These are phyloP conservation scores for Agrilus mali DNA, from an alignment of 2,888 invertebrate genomes.

Conservation along the genomic window DNA sequence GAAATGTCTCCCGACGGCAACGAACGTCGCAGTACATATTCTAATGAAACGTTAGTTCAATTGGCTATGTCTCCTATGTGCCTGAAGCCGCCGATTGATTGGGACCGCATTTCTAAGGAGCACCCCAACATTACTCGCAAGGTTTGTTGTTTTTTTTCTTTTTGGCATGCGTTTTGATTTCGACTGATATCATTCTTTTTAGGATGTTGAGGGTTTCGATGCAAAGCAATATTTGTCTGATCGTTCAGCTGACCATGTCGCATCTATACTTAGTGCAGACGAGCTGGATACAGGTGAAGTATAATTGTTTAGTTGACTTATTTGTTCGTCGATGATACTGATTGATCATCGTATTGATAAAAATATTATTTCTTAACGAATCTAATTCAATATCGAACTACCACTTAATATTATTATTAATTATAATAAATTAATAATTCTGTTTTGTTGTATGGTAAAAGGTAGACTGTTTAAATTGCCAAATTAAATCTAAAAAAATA, in stretches of 20 bases:
- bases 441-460: no score
- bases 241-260: slow-evolving; percentile 23
- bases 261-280: slow-evolving; percentile 21
- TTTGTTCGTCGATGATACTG: no score
- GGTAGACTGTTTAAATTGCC: no score
- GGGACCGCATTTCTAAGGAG: slow-evolving; percentile 39
- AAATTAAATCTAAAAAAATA: no score
- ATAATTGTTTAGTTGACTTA: slow-evolving; percentile 3
- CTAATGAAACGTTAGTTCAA: slow-evolving; percentile 38
- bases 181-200: slow-evolving; percentile 13
- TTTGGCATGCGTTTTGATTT: background rate
- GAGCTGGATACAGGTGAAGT: slow-evolving; percentile 19
- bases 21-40: slow-evolving; percentile 17
- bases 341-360: no score
- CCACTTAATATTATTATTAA: no score
- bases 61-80: slow-evolving; percentile 43
- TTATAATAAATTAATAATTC: no score
- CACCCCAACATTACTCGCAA: slow-evolving; percentile 40
- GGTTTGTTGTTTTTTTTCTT: slow-evolving; percentile 32
- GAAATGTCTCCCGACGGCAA: slow-evolving; percentile 8
- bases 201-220: slow-evolving; percentile 33
- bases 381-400: no score
- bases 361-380: no score
- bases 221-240: slow-evolving; percentile 30
- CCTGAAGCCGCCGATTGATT: slow-evolving; percentile 37